Evolutionary conservation across 1,140 invertebrate genomes (phyloP), one percentile per base, ranked within the genome.

Genomic region (Macrostomum lignano): DNA sequence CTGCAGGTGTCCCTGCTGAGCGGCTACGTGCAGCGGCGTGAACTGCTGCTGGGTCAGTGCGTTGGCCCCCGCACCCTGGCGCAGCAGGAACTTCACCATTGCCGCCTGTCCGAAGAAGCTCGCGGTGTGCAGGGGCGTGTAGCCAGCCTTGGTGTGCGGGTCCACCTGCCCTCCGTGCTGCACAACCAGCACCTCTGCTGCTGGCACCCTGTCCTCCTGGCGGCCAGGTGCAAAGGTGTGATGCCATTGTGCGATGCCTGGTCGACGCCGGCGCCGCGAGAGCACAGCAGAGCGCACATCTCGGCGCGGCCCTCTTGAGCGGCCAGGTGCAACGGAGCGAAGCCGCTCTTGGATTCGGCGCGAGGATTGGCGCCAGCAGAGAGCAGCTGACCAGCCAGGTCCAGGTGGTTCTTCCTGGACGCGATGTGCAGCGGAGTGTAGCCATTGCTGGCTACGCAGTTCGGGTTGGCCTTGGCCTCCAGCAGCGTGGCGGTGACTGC

Each of bases 1-100:
- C 46, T 96, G 84, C 2, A 93, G 78, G 48, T 98, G 86, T 59
- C 98, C 91, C 9, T 88, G 82, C 61, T 94, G 84, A 2, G 82
- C 79, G 15, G 84, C 75, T 49, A 58, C 55, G 36, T 60, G 57
- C 21, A 96, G 64, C 10, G 88, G 84, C 17, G 88, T 96, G 51
- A 96, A 96, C 22, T 79, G 81, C 29, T 71, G 55, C 71, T 69
- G 36, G 19, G 35, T 26, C 21, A n/a, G 13, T 6, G 13, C 10
- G 21, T 37, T 38, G 3, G 38, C 21, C 3, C n/a, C 10, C 11
- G 66, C 67, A 21, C 57, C 55, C 36, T 79, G 70, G 41, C 82
- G 72, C 15, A 96, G 60, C 24, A 98, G 54, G 53, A 81, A 93
- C 17, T 74, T 67, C 17, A 94, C 79, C 86, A 96, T 96, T 44